phyloP scores from a whole-genome alignment of 2,888 invertebrate species.

The Hyles lineata region DNA sequence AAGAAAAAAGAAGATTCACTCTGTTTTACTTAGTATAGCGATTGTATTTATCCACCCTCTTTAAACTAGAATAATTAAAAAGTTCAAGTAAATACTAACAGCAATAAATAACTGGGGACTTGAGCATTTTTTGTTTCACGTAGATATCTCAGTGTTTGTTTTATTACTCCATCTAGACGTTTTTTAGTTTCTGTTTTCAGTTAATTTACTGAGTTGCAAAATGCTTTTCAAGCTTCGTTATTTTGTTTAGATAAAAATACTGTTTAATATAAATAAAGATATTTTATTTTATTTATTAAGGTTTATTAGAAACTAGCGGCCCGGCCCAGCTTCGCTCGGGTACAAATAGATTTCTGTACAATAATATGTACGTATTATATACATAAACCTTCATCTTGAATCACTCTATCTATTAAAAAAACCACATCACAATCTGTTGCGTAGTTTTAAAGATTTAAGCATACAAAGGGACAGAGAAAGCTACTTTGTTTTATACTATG shows the following conservation, averaged over 20 bases:
- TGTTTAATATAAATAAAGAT: background rate
- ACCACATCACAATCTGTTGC: no score
- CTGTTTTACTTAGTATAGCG: background rate
- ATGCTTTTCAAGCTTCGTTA: background rate
- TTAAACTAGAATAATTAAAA: background rate
- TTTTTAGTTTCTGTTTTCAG: slow-evolving; percentile 6
- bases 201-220: background rate
- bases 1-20: background rate
- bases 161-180: slow-evolving; percentile 15
- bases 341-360: no score
- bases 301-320: no score
- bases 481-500: no score
- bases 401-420: no score
- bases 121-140: background rate
- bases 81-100: background rate
- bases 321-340: no score
- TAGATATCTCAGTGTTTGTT: slow-evolving; percentile 10
- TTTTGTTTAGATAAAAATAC: background rate
- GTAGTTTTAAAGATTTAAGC: no score
- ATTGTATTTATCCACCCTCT: background rate
- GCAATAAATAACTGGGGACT: slow-evolving; percentile 8
- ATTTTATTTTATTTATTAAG: no score
- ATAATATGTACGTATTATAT: no score
- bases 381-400: no score
- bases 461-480: no score